phyloP scores from a whole-genome alignment of 2,888 invertebrate species.

The Tenthredo amoena region DNA sequence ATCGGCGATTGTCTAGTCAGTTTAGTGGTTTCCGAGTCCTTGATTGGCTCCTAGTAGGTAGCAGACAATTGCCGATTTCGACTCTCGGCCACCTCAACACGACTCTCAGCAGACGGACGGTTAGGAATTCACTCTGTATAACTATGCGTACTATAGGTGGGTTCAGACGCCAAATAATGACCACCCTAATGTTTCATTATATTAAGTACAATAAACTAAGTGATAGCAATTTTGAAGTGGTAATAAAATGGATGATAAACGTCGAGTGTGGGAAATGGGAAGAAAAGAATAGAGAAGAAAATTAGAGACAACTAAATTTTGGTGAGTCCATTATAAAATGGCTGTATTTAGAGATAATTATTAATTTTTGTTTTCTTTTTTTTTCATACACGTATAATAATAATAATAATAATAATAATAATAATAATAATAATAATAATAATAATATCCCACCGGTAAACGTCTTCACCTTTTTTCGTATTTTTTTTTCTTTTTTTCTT shows the following conservation, averaged over 20 bases:
- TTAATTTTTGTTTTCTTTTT: neutral
- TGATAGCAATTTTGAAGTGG: neutral
- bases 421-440: constrained; percentile 55
- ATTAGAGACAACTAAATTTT: constrained; percentile 27
- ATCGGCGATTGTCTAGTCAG: too few species aligned
- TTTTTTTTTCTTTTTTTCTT: constrained; percentile 62
- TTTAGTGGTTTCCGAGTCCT: too few species aligned
- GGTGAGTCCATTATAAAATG: constrained; percentile 76
- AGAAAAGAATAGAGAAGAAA: neutral
- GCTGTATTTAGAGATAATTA: constrained; percentile 75
- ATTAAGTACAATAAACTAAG: too few species aligned
- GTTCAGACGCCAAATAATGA: too few species aligned
- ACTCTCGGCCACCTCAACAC: too few species aligned
- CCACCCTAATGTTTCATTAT: too few species aligned
- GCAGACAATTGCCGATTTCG: too few species aligned
- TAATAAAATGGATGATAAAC: neutral
- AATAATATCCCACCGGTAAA: constrained; percentile 72
- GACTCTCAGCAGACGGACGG: too few species aligned
- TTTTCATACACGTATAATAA: constrained; percentile 72
- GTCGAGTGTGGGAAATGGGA: neutral
- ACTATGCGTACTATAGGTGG: too few species aligned
- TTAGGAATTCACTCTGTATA: too few species aligned
- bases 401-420: constrained; percentile 66
- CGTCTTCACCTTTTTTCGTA: constrained; percentile 67
- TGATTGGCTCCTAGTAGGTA: too few species aligned